Conservation (phyloP, 2,888 invertebrate species). For the Dryomyza anilis region DNA sequence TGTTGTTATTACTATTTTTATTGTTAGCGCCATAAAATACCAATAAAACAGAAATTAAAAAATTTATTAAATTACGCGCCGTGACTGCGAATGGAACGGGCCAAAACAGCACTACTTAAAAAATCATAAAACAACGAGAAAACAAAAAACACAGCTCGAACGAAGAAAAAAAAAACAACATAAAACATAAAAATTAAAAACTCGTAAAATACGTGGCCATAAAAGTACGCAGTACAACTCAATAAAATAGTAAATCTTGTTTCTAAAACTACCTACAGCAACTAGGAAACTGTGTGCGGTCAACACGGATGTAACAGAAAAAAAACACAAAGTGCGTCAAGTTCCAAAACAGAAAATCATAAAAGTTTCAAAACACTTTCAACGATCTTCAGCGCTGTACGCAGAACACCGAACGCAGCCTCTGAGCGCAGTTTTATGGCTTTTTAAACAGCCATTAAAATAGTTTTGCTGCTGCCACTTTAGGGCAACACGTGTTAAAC, state of each 20-base stretch:
- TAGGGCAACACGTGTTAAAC: constrained; percentile 13
- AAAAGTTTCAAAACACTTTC: no score
- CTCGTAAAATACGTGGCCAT: constrained; percentile 39
- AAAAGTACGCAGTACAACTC: background rate
- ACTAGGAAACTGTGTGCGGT: no score
- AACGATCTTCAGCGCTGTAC: background rate
- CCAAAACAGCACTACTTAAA: background rate
- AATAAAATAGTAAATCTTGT: background rate
- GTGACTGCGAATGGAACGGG: background rate
- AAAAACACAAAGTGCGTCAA: no score
- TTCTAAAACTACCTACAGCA: background rate
- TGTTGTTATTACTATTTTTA: no score
- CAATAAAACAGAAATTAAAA: background rate
- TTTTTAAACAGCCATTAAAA: constrained; percentile 19
- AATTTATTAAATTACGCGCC: background rate
- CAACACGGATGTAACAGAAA: no score
- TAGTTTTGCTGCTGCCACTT: background rate
- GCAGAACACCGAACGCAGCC: background rate
- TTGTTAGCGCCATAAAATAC: no score
- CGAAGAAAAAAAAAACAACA: constrained; percentile 25
- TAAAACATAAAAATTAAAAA: constrained; percentile 47
- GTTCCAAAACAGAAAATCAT: no score
- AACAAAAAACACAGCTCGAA: constrained; percentile 26
- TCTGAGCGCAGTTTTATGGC: constrained; percentile 2
- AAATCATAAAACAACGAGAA: constrained; percentile 34